Base-by-base conservation (phyloP, 2,113 vertebrate species). In the Turnix velox region DNA sequence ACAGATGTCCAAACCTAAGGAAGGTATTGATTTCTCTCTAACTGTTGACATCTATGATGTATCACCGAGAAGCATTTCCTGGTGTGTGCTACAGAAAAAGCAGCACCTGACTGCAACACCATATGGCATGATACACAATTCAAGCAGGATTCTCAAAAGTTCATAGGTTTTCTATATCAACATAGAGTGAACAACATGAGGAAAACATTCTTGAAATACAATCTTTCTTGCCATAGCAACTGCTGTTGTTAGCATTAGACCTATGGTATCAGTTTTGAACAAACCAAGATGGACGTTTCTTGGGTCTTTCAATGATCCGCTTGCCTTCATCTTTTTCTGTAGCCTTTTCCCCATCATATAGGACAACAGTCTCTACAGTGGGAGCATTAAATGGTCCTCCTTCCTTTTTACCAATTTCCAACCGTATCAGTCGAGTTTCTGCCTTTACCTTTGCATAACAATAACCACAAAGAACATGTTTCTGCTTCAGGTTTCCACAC, bases 401-500 rank as follows among this genome's bases (percentile, higher is more conserved):
- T 96, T 99, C 99, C 94, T 97, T 98, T 22, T 92, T 96, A 33
- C 67, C 3, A 2, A 99, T 99, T 97, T 99, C 97, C 10, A 84
- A 61, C 66, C 98, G 97, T 87, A 99, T 98, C 81, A 95, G 74
- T 17, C 18, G 37, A 1, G 99, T 99, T 96, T 99, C 99, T 79
- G 67, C 97, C 85, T 96, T 80, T 46, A 99, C 98, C 62, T 99
- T 99, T 24, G 97, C 94, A 3, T 99, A 99, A 96, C 99, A 99
- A 84, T 98, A 98, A 81, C 98, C 98, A 96, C 99, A 99, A 76
- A 99, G 96, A 58, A 98, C 39, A 0, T 99, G 98, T 58, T 99
- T 99, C 98, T 98, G 98, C 94, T 99, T 99, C 95, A 99, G 72
- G 93, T 98, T 98, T 77, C 99, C 99, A 93, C 99, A 99, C 88